Percentiles rank a stretch among this genome's conserved stretches.
These are phyloP conservation scores for Microvelia longipes DNA, from an alignment of 1,140 invertebrate species.

Conservation along the genomic window DNA sequence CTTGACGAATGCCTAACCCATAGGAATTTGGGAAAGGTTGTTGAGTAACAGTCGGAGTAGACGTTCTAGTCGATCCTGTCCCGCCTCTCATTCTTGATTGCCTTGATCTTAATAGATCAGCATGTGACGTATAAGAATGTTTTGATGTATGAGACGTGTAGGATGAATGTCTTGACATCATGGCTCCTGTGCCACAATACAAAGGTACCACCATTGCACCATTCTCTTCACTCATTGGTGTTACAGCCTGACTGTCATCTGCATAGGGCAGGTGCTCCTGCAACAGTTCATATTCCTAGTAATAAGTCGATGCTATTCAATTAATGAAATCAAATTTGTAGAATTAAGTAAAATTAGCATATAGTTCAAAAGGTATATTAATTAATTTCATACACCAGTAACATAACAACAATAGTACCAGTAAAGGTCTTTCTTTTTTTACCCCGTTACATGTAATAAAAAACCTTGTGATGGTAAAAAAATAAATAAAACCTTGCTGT, in stretches of 20 bases:
- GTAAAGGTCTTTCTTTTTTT: too few species aligned
- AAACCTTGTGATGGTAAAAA: too few species aligned
- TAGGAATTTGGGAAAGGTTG: constrained; percentile 13
- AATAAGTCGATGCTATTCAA: neutral
- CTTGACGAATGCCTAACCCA: neutral
- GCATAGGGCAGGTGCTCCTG: constrained; percentile 93
- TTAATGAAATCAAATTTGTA: too few species aligned
- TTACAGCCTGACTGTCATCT: constrained; percentile 92
- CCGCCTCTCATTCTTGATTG: constrained; percentile 62
- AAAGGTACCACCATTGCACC: constrained; percentile 83
- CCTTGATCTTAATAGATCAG: constrained; percentile 59
- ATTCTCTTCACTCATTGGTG: constrained; percentile 94
- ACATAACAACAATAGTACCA: too few species aligned
- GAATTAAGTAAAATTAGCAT: too few species aligned
- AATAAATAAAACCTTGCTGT: too few species aligned
- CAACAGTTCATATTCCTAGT: constrained; percentile 5
- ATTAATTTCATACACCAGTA: too few species aligned
- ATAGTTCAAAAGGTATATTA: too few species aligned
- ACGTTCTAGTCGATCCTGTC: constrained; percentile 38
- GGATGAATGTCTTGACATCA: constrained; percentile 60
- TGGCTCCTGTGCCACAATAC: constrained; percentile 60
- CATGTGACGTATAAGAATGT: constrained; percentile 84
- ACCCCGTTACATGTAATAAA: too few species aligned
- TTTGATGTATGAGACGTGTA: constrained; percentile 86
- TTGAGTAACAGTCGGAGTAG: constrained; percentile 18